Evolutionary conservation across 2,113 vertebrate species (phyloP), one percentile per base, ranked within the genome.

Genomic region (Ciconia stormi): DNA sequence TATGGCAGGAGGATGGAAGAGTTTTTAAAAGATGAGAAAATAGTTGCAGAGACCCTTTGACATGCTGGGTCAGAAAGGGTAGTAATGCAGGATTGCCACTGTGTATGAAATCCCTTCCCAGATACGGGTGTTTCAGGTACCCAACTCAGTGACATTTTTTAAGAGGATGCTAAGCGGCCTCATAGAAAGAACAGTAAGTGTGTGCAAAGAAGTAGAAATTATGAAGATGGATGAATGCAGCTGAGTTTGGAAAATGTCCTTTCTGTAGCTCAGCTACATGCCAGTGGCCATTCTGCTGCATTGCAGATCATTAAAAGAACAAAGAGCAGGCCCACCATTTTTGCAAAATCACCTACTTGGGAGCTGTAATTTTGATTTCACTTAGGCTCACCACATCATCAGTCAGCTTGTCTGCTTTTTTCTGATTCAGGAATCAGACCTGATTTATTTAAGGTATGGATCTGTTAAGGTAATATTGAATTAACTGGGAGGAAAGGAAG

Each of bases 161-260:
- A 88, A 61, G 32, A 61, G 34, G n/a, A 26, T 76, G 81, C 32
- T 47, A 63, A 88, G 21, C 16, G 8, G 21, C 42, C 62, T 40
- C 1, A 0, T 26, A 47, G 76, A 73, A 87, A 65, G 79, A 90
- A 82, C 26, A 84, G 21, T 53, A 70, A 61, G 13, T 42, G 49
- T 90, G 67, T 69, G 34, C 16, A 80, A 72, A 69, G 50, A 72
- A 38, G 36, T 18, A 88, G 58, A 72, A 82, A 90, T 80, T 87
- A 92, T 74, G 69, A 93, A 88, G 71, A 73, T 77, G 26, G n/a
- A 92, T 92, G 74, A 95, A 83, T 77, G 71, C 59, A 89, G n/a
- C 12, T 77, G 29, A 61, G 13, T 77, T 80, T 72, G 62, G 82
- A 55, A 93, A 67, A 70, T 38, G 16, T 77, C 73, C 36, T 44